These are phyloP conservation scores for Psilopsiagon aurifrons DNA, from an alignment of 2,113 vertebrate species.

Conservation along the genomic window DNA sequence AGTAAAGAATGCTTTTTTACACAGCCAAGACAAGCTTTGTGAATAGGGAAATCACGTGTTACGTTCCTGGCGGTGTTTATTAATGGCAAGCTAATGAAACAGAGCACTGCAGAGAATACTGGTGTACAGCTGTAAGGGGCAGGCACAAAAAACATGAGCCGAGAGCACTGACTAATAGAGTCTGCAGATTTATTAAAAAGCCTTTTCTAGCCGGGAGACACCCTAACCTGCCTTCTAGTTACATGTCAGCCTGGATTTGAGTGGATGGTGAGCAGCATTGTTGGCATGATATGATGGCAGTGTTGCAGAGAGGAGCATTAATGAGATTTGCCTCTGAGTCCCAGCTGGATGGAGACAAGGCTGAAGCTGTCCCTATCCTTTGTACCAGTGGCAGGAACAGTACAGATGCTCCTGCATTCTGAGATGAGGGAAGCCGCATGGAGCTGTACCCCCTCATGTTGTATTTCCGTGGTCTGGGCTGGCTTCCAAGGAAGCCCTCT, in stretches of 20 bases:
- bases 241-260: background rate
- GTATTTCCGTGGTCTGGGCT: background rate
- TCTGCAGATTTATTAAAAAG: background rate
- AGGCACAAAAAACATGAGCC: background rate
- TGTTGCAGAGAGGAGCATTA: background rate
- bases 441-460: background rate
- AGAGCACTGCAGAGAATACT: background rate
- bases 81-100: background rate
- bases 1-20: slow-evolving; percentile 9
- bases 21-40: background rate
- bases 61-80: background rate
- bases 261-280: background rate
- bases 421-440: background rate
- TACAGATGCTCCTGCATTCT: background rate
- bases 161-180: background rate
- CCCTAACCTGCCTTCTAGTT: background rate
- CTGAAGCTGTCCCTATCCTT: background rate
- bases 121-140: slow-evolving; percentile 12
- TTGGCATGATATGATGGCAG: accelerated
- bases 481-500: background rate
- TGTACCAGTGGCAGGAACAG: background rate
- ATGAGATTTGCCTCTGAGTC: background rate
- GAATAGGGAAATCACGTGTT: background rate
- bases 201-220: background rate
- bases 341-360: background rate